Evolutionary conservation across 2,888 invertebrate genomes (phyloP).

Genomic region (Zaprionus bogoriensis): DNA sequence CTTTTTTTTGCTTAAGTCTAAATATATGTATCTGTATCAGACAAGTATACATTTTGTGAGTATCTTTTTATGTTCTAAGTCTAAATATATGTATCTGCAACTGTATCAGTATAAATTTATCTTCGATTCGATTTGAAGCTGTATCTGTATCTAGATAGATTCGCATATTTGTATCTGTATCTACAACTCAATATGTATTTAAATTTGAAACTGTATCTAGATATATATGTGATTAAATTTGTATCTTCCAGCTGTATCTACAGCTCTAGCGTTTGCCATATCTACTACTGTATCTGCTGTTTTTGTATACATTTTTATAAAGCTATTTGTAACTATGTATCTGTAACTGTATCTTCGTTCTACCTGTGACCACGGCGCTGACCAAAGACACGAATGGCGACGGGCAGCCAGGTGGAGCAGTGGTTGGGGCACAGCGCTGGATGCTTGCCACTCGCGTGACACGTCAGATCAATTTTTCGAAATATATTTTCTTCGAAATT

Average conservation of each 20-base stretch:
- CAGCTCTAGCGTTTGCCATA: not conserved
- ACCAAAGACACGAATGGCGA: not conserved
- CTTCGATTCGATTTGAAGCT: not conserved
- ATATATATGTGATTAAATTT: too few species aligned
- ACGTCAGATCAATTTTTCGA: conserved; percentile 80
- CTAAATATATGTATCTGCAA: not conserved
- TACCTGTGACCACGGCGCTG: not conserved
- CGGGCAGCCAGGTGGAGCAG: not conserved
- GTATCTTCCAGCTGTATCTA: not conserved
- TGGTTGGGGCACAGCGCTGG: not conserved
- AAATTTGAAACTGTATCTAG: not conserved
- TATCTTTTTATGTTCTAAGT: not conserved
- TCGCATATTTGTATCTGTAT: not conserved
- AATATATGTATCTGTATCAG: not conserved
- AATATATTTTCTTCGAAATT: conserved; percentile 80
- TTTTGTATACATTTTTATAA: too few species aligned
- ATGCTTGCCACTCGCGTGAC: conserved; percentile 64
- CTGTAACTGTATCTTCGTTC: not conserved
- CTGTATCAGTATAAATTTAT: not conserved
- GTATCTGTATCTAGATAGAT: not conserved
- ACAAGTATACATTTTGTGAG: not conserved
- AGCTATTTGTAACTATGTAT: not conserved
- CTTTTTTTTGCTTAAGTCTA: too few species aligned
- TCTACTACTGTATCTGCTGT: not conserved
- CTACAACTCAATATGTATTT: not conserved